Percentiles rank a stretch among this genome's conserved stretches.
Conservation (phyloP, 2,797 vertebrate species). For the Cottoperca gobio region DNA sequence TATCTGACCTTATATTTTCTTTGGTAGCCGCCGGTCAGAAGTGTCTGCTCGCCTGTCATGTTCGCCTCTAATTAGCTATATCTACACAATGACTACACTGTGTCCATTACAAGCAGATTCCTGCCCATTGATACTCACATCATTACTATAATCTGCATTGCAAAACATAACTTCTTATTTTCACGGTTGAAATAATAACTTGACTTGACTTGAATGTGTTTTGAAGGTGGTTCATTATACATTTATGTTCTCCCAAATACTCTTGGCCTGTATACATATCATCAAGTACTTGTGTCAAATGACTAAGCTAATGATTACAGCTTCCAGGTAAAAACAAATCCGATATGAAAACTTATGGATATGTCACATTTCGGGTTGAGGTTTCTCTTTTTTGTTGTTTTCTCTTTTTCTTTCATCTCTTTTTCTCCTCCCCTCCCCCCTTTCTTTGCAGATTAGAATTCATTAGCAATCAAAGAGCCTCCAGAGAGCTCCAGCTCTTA, state of each 20-base stretch:
- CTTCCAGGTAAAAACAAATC: constrained; percentile 42
- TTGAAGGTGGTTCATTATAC: constrained; percentile 29
- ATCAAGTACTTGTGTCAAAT: constrained; percentile 21
- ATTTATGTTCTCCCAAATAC: constrained; percentile 32
- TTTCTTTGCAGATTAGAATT: constrained; percentile 91
- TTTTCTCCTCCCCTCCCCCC: constrained; percentile 81
- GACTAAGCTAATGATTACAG: constrained; percentile 13
- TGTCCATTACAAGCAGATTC: constrained; percentile 58
- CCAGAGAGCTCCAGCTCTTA: constrained; percentile 91
- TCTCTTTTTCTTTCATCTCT: constrained; percentile 84
- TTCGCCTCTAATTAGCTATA: constrained; percentile 68
- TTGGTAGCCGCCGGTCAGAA: constrained; percentile 70
- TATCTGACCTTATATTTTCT: constrained; percentile 81
- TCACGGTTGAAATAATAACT: not conserved
- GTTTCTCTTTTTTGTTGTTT: constrained; percentile 79
- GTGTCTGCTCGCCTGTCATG: constrained; percentile 74
- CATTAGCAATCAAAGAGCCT: constrained; percentile 92
- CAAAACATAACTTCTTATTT: constrained; percentile 27
- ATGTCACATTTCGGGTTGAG: constrained; percentile 53
- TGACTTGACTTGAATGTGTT: constrained; percentile 25
- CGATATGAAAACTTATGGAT: constrained; percentile 60
- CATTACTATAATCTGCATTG: constrained; percentile 23
- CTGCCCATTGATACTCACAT: constrained; percentile 44
- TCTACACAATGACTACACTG: constrained; percentile 60
- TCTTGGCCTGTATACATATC: not conserved